Base-by-base conservation (phyloP, 2,888 invertebrate species). In the Rugalucina vietnamica region DNA sequence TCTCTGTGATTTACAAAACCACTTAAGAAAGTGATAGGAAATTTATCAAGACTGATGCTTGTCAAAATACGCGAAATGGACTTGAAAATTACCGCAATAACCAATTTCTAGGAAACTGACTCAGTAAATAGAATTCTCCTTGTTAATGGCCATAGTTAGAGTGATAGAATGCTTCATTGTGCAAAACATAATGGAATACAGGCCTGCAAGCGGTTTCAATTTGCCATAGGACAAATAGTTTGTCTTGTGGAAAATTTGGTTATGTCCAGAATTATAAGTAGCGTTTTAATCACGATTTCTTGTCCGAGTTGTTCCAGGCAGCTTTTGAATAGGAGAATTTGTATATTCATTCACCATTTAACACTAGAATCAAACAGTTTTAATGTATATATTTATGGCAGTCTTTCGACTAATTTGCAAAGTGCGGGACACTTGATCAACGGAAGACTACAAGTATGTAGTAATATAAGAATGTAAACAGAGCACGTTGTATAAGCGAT, bases 181-280 rank as follows among this genome's bases (percentile, higher is more conserved):
- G 74, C 65, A 74, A 77, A 73, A 69, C 43, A 80, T 84, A 76
- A 83, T 76, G 72, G 57, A 39, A 76, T 50, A 69, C 75, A 73
- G 54, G 49, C 82, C 84, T 73, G 69, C 80, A 65, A 84, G 80
- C 84, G 76, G 76, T 84, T 84, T 80, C 84, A 80, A 84, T 84
- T 84, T 84, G 76, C 77, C 50, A 32, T 73, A 39, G 76, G 79
- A 54, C 72, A 72, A 50, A 75, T 65, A 72, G 71, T 50, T 43
- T 84, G 74, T 84, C 80, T 80, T 80, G 69, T 65, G 36, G 65
- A 77, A 76, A 76, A 80, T 84, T 77, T 76, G 76, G 84, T 84
- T 77, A 84, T 54, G 72, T 65, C 76, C 39, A 50, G 80, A 77
- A 80, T 84, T 76, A 77, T 73, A 73, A 54, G 72, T 50, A 73